These are phyloP conservation scores for Spheniscus humboldti DNA, from an alignment of 2,797 vertebrate genomes.

Conservation along the genomic window DNA sequence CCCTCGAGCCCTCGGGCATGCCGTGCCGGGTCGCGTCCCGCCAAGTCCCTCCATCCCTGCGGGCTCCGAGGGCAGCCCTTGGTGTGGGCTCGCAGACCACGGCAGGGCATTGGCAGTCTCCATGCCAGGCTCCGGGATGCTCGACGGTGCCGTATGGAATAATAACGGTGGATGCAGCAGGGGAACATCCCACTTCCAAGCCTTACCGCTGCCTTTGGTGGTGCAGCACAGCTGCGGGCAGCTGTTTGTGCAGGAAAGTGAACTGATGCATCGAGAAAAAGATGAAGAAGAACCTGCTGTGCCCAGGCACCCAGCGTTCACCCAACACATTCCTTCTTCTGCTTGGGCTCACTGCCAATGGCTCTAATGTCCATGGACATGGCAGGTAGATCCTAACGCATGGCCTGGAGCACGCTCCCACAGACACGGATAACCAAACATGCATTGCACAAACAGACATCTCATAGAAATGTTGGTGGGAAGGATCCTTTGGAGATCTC, in stretches of 20 bases:
- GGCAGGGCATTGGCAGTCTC: background rate
- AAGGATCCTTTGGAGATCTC: background rate
- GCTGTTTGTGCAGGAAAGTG: background rate
- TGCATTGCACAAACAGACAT: background rate
- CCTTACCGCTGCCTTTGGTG: background rate
- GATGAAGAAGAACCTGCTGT: background rate
- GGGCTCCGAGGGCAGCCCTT: background rate
- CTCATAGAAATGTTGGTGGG: background rate
- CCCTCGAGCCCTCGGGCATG: background rate
- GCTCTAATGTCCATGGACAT: background rate
- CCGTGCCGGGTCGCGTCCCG: background rate
- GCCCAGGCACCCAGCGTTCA: background rate
- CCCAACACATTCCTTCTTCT: background rate
- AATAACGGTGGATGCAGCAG: background rate
- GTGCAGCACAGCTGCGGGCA: background rate
- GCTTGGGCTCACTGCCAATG: background rate
- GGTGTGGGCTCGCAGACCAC: fast-evolving
- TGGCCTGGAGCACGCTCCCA: background rate
- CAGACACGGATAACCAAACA: background rate
- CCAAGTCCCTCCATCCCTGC: background rate
- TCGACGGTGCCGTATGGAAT: fast-evolving
- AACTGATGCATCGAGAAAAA: background rate
- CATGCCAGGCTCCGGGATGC: background rate
- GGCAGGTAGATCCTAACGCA: background rate
- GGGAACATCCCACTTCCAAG: too few species aligned